Percentiles rank a stretch among this genome's conserved stretches.
phyloP scores from a whole-genome alignment of 2,113 vertebrate species.

The Chrysemys picta region DNA sequence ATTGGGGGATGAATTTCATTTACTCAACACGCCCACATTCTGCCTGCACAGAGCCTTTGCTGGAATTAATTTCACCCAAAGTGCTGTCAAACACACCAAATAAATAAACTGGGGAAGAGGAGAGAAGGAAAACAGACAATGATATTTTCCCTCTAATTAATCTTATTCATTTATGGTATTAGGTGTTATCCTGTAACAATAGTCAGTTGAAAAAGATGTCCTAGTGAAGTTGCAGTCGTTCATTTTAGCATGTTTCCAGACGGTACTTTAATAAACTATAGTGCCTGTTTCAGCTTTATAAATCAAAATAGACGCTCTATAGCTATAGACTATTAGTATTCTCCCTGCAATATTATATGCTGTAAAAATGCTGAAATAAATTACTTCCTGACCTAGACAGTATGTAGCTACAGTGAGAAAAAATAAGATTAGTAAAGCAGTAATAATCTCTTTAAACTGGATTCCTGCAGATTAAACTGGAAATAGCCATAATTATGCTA shows the following conservation, averaged over 20 bases:
- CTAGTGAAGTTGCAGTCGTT: background rate
- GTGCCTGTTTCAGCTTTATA: constrained; percentile 22
- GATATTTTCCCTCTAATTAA: background rate
- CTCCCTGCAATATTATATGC: constrained; percentile 11
- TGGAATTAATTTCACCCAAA: background rate
- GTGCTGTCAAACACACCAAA: background rate
- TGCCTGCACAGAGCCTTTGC: background rate
- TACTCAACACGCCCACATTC: background rate
- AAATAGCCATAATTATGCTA: constrained; percentile 44
- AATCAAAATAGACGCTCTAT: constrained; percentile 25
- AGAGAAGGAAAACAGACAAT: background rate
- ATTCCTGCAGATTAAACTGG: constrained; percentile 59
- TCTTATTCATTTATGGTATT: background rate
- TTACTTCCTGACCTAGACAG: background rate
- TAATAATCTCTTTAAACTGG: constrained; percentile 66
- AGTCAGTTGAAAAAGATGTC: background rate
- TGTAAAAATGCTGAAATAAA: constrained; percentile 40
- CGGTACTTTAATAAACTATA: constrained; percentile 20
- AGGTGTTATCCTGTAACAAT: background rate
- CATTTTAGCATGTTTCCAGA: background rate
- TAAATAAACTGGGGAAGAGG: background rate
- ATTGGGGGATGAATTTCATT: background rate
- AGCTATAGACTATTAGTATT: background rate
- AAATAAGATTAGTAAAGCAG: background rate
- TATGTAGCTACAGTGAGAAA: background rate